Base-by-base conservation (phyloP, 2,797 vertebrate genomes). In the Protosalanx chinensis region DNA sequence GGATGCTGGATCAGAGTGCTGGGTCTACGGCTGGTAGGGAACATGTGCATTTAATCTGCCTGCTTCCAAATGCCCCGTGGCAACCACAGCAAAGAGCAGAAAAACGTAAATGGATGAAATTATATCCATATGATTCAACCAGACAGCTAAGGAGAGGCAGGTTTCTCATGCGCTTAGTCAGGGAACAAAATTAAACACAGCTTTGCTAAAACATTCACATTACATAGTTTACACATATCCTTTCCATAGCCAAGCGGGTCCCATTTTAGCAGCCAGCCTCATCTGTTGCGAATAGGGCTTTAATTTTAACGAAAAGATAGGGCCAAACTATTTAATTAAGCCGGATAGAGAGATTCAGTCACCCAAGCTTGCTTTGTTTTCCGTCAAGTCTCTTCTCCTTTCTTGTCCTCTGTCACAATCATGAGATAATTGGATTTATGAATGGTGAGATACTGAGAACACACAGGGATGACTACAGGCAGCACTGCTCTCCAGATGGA, bases 51-150 rank as follows among this genome's bases (percentile, higher is more conserved):
- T 94, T 93, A 93, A 91, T 94, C 91, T 94, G 85, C 73, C 72
- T 79, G 88, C 88, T 93, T 95, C 92, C 91, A 95, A 95, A 93
- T 88, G 91, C 90, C 90, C 91, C 81, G 85, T 92, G 92, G 93
- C 90, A 93, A 93, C 92, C 90, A 89, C 91, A 93, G 88, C 88
- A 91, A 93, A 94, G 93, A 93, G 92, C 86, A 88, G 86, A 93
- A 91, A 86, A 91, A 90, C 80, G 81, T 93, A 94, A 94, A 95
- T 92, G 93, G 93, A 91, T 93, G 87, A 94, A 93, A 93, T 93
- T 88, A 92, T 92, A 94, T 94, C 93, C 93, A 94, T 92, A 93
- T 90, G 94, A 94, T 94, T 93, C 91, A 92, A 92, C 87, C 83
- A 93, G 91, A 93, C 91, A 90, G 93, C 93, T 90, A 91, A 93